A percentile compares a stretch with the other conserved stretches of the same genome.
Evolutionary conservation across 2,797 vertebrate species (phyloP).

Genomic region (Botia kubotai): DNA sequence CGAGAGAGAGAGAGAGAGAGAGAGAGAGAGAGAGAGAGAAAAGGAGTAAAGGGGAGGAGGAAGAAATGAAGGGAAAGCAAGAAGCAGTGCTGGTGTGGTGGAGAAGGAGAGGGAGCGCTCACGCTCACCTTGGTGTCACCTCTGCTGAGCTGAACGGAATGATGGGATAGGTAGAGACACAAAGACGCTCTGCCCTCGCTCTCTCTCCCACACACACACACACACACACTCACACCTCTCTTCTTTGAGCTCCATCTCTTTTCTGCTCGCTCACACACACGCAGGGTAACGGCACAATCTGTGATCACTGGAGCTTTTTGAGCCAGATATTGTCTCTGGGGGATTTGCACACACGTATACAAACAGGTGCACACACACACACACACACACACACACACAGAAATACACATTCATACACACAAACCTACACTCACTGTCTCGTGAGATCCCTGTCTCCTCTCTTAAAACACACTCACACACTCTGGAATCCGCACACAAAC

Average conservation of each 20-base stretch:
- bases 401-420: slow-evolving; percentile 1
- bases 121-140: slow-evolving; percentile 97
- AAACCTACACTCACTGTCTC: slow-evolving; percentile 52
- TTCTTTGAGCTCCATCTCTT: slow-evolving; percentile 56
- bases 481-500: slow-evolving; percentile 17
- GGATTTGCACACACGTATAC: slow-evolving; percentile 50
- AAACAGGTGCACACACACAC: slow-evolving; percentile 37
- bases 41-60: not conserved
- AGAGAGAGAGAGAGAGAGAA: slow-evolving; percentile 30
- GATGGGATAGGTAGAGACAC: slow-evolving; percentile 65
- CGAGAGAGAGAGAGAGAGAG: slow-evolving; percentile 32
- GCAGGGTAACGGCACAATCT: slow-evolving; percentile 51
- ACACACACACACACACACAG: slow-evolving; percentile 34
- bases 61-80: slow-evolving; percentile 23
- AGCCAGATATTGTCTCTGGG: slow-evolving; percentile 53
- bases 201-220: slow-evolving; percentile 40
- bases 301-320: slow-evolving; percentile 61
- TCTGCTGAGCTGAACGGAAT: slow-evolving; percentile 77
- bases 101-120: slow-evolving; percentile 71
- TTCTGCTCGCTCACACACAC: slow-evolving; percentile 47
- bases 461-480: slow-evolving; percentile 1
- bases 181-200: slow-evolving; percentile 54
- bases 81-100: slow-evolving; percentile 40
- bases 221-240: slow-evolving; percentile 47
- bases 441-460: slow-evolving; percentile 13